Evolutionary conservation across 2,888 invertebrate species (phyloP), one percentile per base, ranked within the genome.

Genomic region (Petrolisthes manimaculis): DNA sequence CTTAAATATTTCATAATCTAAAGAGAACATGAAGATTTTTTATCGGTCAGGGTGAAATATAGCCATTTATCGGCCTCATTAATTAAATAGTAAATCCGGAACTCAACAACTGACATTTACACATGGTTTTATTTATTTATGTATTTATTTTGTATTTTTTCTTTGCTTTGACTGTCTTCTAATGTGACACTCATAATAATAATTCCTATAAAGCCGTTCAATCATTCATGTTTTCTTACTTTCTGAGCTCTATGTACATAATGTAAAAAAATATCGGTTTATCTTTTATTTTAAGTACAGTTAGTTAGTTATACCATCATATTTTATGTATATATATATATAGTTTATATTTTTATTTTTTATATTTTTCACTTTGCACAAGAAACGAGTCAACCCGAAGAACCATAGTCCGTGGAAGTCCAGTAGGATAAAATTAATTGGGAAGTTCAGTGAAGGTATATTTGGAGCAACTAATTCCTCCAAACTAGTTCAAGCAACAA

Each of bases 21-120:
- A 71, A 71, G 71, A 71, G 71, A 71, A 71, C 71, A 71, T 71
- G 71, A 71, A 71, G 71, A n/a, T n/a, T n/a, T n/a, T n/a, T n/a
- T n/a, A 21, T 71, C 71, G 9, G 18, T 61, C 18, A n/a, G 71
- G 71, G 14, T n/a, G 71, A 71, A n/a, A 37, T 37, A 37, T 37
- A 1, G 37, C 37, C 37, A 37, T 2, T 37, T 37, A 2, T 37
- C 37, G 37, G 37, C 37, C 37, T 37, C 37, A 37, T 37, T 37
- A 37, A 37, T 37, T 37, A 37, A n/a, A 37, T 37, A 37, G 37
- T 37, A 37, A 37, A 37, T 37, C 37, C 37, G 37, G 37, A 37
- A 37, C 37, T 37, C 1, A 37, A n/a, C n/a, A n/a, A 37, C 37
- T 37, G 37, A 37, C 37, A 37, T 37, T 1, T 2, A 37, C 37